phyloP scores from a whole-genome alignment of 2,113 vertebrate species.

The Coptodon rendalli region DNA sequence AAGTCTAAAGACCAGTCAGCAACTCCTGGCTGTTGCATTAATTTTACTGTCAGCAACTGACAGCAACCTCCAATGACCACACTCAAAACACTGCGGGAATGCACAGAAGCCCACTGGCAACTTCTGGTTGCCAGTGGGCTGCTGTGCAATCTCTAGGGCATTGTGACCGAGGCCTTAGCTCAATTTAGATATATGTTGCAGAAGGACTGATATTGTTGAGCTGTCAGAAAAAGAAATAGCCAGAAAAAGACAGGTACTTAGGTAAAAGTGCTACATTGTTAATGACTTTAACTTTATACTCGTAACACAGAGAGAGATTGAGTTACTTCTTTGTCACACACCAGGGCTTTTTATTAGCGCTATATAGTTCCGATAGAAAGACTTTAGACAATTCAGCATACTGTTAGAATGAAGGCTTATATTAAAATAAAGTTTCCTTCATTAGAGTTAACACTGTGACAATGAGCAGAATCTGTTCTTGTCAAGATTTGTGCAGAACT shows the following conservation, averaged over 20 bases:
- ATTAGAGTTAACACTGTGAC: not conserved
- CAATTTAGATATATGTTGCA: not conserved
- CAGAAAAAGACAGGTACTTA: not conserved
- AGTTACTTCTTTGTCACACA: not conserved
- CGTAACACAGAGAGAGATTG: not conserved
- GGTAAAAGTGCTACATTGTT: not conserved
- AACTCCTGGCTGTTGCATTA: not conserved
- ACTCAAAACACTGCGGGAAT: not conserved
- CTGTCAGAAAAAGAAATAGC: not conserved
- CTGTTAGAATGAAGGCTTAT: not conserved
- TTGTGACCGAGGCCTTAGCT: not conserved
- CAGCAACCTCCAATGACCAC: not conserved
- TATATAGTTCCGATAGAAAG: not conserved
- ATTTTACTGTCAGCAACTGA: not conserved
- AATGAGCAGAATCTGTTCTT: not conserved
- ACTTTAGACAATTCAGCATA: not conserved
- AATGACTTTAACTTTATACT: not conserved
- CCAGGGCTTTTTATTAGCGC: not conserved
- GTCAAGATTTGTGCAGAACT: slow-evolving; percentile 12
- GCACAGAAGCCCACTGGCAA: not conserved
- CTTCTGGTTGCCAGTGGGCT: not conserved
- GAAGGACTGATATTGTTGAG: not conserved
- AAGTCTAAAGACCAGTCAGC: not conserved
- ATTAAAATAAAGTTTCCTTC: not conserved
- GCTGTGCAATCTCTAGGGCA: not conserved